Conservation (phyloP, 1,140 invertebrate species). For the Metaphire vulgaris region DNA sequence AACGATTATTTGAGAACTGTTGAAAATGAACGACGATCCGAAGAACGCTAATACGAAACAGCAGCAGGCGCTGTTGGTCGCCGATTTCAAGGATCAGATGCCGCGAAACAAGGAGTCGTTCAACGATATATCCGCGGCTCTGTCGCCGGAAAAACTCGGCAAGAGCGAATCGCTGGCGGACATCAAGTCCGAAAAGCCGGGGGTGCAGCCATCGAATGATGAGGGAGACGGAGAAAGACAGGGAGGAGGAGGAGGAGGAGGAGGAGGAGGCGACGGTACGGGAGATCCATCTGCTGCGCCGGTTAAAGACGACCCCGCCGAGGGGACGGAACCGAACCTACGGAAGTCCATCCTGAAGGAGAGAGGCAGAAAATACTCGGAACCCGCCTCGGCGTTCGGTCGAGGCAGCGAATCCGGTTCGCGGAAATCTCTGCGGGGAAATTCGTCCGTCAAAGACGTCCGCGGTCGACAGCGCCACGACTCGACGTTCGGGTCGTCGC, state of each 20-base stretch:
- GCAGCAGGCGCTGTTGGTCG: background rate
- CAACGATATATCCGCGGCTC: background rate
- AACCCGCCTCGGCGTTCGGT: background rate
- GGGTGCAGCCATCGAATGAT: too few relatives aligned
- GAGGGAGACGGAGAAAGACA: too few relatives aligned
- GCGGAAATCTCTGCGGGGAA: too few relatives aligned
- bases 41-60: background rate
- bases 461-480: background rate
- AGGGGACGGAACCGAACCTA: too few relatives aligned
- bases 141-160: background rate
- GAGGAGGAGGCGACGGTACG: background rate
- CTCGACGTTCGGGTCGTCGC: background rate
- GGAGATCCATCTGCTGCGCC: slow-evolving; percentile 2
- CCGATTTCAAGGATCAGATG: background rate
- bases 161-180: background rate
- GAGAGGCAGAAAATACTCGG: background rate
- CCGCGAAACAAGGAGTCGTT: background rate
- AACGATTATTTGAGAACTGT: too few relatives aligned
- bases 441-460: background rate
- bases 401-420: background rate
- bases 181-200: too few relatives aligned
- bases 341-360: background rate
- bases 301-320: too few relatives aligned
- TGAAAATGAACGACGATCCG: background rate
- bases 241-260: slow-evolving; percentile 9